Evolutionary conservation across 2,113 vertebrate species (phyloP), one percentile per base, ranked within the genome.

Genomic region (Tragulus kanchil): DNA sequence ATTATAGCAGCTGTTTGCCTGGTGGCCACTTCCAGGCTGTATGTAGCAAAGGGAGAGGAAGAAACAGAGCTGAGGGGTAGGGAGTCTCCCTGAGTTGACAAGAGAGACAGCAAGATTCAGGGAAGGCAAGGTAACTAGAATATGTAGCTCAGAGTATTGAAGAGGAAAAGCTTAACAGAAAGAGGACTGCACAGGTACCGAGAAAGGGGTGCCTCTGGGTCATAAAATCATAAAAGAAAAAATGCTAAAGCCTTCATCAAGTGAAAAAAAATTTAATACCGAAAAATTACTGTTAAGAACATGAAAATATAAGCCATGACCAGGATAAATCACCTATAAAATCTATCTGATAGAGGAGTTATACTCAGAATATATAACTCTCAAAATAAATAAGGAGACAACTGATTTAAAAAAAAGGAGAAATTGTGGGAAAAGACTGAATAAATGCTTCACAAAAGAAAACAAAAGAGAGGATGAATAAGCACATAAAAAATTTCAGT

Each of bases 271-370:
- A 17, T 31, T 86, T 81, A 85, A 17, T 94, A 31, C 54, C 75
- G 4, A 92, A 96, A 96, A 52, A 5, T 21, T 48, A 87, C 17
- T 85, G n/a, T 92, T 89, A 85, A 93, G 79, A 94, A 89, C 19
- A 75, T 54, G 56, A 85, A 92, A 92, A 69, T 42, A 8, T 45
- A 85, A 92, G 14, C 19, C 26, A 56, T 3, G 23, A 73, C 10
- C 62, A 92, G 10, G 42, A 69, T 36, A 82, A 84, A 71, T 89
- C 58, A 84, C 77, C 59, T 90, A 87, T 6, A 83, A 65, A 79
- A 91, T 50, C 88, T 67, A 69, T 56, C 3, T 90, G 54, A 95
- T 67, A 64, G 79, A 42, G 8, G 31, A 64, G 26, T 73, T 95
- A 2, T 54, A 89, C 42, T 26, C 4, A 52, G 26, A 84, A 52